A percentile compares a stretch with the other conserved stretches of the same genome.
Conservation (phyloP, 2,797 vertebrate genomes). For the Onychomys leucogaster region DNA sequence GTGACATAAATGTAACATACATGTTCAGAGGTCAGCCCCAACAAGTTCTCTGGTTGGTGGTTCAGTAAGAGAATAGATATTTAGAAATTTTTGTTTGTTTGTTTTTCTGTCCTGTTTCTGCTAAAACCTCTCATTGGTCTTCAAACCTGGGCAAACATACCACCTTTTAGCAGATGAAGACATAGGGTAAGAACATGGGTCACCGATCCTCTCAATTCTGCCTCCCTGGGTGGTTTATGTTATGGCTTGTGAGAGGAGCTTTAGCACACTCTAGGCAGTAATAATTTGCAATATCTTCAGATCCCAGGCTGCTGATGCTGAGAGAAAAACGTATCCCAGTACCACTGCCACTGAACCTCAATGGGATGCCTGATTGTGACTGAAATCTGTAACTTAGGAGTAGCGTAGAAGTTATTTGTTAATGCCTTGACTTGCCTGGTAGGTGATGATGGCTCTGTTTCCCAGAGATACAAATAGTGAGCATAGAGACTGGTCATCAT, state of each 20-base stretch:
- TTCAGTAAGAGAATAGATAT: not conserved
- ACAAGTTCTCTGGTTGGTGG: not conserved
- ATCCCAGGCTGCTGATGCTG: not conserved
- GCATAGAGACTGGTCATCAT: not conserved
- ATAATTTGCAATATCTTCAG: no score
- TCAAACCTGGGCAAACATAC: no score
- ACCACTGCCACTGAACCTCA: not conserved
- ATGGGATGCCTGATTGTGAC: not conserved
- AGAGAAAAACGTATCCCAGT: not conserved
- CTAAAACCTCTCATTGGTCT: no score
- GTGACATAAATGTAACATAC: not conserved
- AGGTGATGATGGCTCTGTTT: not conserved
- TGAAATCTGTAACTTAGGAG: not conserved
- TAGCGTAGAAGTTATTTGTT: not conserved
- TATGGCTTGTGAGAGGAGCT: no score
- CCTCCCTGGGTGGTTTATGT: no score
- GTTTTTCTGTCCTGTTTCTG: no score
- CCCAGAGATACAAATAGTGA: not conserved
- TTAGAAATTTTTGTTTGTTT: no score
- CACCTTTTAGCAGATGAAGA: no score
- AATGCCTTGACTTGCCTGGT: not conserved
- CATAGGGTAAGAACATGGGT: no score
- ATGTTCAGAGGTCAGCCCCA: not conserved
- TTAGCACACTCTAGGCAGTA: no score
- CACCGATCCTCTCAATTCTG: no score